Evolutionary conservation across 2,888 invertebrate genomes (phyloP), one percentile per base, ranked within the genome.

Genomic region (Epirrita christyi): DNA sequence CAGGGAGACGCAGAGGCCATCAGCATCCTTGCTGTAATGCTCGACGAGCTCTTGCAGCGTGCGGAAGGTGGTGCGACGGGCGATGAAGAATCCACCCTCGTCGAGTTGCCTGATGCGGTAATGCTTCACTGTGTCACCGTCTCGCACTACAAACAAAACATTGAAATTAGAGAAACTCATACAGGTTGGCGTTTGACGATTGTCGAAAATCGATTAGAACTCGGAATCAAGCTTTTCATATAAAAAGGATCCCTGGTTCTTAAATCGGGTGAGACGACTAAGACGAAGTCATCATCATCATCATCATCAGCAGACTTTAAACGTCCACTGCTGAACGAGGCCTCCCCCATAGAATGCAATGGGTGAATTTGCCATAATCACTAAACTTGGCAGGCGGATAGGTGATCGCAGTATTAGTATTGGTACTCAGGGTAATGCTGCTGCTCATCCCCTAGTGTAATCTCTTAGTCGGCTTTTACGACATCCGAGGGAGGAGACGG

Each of bases 71-170:
- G 98, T 98, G 83, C 99, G 94, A 74, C 99, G 94, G 56, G 99
- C 99, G 78, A 99, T 99, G 94, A 99, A 99, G 93, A 99, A 99
- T 52, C 99, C 99, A 62, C 99, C 97, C 87, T 99, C 99, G 88
- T 99, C 99, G 80, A 99, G 93, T 91, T 99, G 99, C 74, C 99
- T 94, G 86, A 99, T 99, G 81, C 99, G 96, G 93, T 99, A 99
- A 92, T 99, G 99, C 85, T 99, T 99, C 62, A 99, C 99, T 47
- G 99, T 98, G 88, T 99, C 99, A 66, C 98, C 99, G 92, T 99
- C 99, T 71, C 99, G 96, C 68, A 99, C 99, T 98, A 92, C 55
- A 93, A 92, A 75, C 72, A 72, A 72, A 68, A 38, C 6, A 21
- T 21, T 21, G 21, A 21, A 21, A 21, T 21, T 21, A 21, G 21